Percentiles rank a stretch among this genome's conserved stretches.
These are phyloP conservation scores for Platichthys stellatus DNA, from an alignment of 2,113 vertebrate species.

Conservation along the genomic window DNA sequence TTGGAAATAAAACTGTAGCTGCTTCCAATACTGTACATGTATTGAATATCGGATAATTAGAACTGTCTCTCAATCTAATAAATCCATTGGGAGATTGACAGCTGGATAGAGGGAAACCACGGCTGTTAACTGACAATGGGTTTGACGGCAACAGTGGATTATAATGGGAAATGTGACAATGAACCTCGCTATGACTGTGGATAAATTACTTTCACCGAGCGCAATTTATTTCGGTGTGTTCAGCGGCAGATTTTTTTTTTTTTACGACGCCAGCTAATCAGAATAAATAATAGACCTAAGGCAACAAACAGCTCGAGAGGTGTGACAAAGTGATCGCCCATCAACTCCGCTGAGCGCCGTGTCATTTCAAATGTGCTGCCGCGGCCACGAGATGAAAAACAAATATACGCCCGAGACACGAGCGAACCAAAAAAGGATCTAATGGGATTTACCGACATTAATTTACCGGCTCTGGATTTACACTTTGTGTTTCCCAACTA, in stretches of 20 bases:
- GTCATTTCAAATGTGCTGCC: constrained; percentile 2
- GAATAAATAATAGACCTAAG: constrained; percentile 35
- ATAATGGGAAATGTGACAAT: constrained; percentile 27
- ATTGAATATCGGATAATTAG: background rate
- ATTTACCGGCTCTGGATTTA: background rate
- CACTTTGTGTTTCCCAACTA: too few relatives aligned
- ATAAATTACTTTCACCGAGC: constrained; percentile 33
- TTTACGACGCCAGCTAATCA: constrained; percentile 29
- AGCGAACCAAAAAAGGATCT: background rate
- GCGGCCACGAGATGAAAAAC: constrained; percentile 21
- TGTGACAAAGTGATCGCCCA: constrained; percentile 17
- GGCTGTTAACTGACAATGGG: background rate
- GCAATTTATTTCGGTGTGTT: constrained; percentile 41
- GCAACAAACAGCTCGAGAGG: constrained; percentile 17
- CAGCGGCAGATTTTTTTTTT: background rate
- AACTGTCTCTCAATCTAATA: background rate
- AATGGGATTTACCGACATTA: background rate
- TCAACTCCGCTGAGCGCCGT: background rate
- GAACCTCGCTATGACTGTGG: background rate
- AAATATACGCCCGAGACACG: background rate
- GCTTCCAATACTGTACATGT: background rate
- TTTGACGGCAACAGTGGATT: background rate
- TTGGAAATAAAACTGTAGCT: background rate
- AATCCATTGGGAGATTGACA: background rate
- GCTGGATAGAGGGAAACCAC: background rate